Percentiles rank a stretch among this genome's conserved stretches.
Evolutionary conservation across 2,797 vertebrate species (phyloP).

Genomic region (Austrolebias charrua): DNA sequence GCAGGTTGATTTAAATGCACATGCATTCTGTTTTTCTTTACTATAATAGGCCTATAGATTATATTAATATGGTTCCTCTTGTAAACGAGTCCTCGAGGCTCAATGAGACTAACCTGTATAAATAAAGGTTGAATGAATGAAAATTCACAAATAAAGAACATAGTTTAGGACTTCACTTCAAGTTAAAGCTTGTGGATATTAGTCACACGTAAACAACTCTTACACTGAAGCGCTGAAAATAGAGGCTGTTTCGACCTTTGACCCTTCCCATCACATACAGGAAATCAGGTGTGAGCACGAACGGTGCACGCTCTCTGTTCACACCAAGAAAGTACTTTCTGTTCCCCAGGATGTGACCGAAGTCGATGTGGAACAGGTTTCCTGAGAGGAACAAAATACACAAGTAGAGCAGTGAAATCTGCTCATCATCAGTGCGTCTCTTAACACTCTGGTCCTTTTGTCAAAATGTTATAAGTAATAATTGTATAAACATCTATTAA

Average conservation of each 20-base stretch:
- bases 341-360: conserved; percentile 84
- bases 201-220: conserved; percentile 10
- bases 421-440: neutral
- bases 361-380: conserved; percentile 85
- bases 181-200: neutral
- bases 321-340: conserved; percentile 78
- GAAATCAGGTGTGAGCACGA: conserved; percentile 85
- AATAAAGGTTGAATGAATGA: too few relatives aligned
- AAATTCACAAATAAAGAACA: too few relatives aligned
- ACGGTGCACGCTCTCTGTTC: conserved; percentile 79
- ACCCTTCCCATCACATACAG: conserved; percentile 80
- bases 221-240: conserved; percentile 80
- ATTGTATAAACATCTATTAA: neutral
- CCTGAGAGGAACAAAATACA: conserved; percentile 55
- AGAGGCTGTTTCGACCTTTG: conserved; percentile 73
- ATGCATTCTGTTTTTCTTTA: too few relatives aligned
- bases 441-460: neutral
- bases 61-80: too few relatives aligned
- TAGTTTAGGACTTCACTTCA: neutral
- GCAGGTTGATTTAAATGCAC: too few relatives aligned
- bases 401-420: too few relatives aligned
- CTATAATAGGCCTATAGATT: too few relatives aligned
- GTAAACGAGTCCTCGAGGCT: too few relatives aligned
- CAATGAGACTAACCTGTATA: too few relatives aligned
- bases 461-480: neutral